phyloP scores from a whole-genome alignment of 2,888 invertebrate genomes.

The Cantharis lateralis region DNA sequence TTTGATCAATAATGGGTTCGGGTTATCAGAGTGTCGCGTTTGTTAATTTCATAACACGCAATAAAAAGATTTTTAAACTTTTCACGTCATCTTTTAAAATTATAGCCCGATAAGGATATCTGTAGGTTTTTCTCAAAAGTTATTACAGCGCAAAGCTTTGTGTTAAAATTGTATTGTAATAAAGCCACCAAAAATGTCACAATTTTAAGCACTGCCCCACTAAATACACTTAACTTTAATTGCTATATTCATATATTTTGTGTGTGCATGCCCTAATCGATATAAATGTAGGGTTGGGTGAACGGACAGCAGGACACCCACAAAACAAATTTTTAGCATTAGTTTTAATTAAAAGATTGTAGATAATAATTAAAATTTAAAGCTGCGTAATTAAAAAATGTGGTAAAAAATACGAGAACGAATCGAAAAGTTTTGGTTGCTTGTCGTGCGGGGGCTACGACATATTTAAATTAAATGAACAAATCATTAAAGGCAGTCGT shows the following conservation, averaged over 20 bases:
- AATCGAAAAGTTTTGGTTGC: background rate
- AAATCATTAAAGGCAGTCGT: background rate
- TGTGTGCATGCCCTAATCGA: background rate
- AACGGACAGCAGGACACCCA: background rate
- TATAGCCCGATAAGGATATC: background rate
- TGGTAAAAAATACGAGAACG: background rate
- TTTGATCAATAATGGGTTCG: background rate
- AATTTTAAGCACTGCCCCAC: background rate
- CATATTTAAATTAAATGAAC: background rate
- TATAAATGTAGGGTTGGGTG: background rate
- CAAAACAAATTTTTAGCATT: background rate
- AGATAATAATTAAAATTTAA: conserved; percentile 2
- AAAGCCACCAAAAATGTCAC: background rate
- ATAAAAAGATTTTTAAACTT: background rate
- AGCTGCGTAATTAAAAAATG: background rate
- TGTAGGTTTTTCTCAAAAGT: background rate
- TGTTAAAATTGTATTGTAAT: background rate
- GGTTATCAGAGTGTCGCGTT: background rate
- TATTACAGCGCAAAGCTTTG: background rate
- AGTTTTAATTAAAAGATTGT: conserved; percentile 3
- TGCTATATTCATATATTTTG: background rate
- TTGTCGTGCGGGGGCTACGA: background rate
- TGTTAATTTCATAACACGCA: background rate
- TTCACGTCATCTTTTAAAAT: background rate
- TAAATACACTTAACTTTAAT: background rate